Evolutionary conservation across 2,797 vertebrate genomes (phyloP).

Genomic region (Margarornis squamiger): DNA sequence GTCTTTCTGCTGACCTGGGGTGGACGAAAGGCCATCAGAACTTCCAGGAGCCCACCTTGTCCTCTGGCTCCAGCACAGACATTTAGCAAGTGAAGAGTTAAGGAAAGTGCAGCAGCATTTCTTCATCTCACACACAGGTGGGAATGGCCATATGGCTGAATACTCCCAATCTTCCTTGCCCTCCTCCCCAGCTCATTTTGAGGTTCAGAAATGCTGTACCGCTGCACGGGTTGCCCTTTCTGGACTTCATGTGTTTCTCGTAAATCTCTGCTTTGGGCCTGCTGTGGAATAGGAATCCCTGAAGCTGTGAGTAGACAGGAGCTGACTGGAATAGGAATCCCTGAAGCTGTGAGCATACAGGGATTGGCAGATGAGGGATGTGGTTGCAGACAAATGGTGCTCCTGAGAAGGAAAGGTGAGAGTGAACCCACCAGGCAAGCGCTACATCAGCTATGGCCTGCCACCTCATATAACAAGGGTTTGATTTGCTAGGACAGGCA

Average conservation of each 20-base stretch:
- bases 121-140: background rate
- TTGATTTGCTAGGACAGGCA: background rate
- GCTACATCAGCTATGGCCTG: background rate
- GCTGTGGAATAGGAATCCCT: background rate
- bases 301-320: background rate
- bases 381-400: background rate
- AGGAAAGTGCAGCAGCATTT: background rate
- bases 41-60: background rate
- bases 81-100: background rate
- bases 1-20: background rate
- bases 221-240: rapidly evolving
- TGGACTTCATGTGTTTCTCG: background rate
- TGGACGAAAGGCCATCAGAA: background rate
- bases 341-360: background rate
- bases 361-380: background rate
- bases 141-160: background rate
- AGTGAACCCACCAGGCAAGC: background rate
- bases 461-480: background rate
- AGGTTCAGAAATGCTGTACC: background rate
- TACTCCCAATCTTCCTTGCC: background rate
- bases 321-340: background rate
- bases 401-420: background rate
- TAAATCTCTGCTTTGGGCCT: background rate
- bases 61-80: background rate
- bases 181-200: background rate